Conservation (phyloP, 2,113 vertebrate species). For the Equus przewalskii region DNA sequence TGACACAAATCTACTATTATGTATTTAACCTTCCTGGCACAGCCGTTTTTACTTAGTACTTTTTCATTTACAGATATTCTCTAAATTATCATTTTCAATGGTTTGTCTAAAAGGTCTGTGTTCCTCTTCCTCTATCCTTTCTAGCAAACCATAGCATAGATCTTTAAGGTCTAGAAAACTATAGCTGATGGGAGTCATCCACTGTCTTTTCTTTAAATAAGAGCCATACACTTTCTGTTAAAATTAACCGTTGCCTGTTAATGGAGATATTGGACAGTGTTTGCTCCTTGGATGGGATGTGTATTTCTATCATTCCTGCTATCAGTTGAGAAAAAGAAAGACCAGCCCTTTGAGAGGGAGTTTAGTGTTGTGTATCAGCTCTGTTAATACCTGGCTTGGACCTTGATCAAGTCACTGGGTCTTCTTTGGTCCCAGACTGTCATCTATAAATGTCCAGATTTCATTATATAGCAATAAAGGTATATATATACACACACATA, state of each 20-base stretch:
- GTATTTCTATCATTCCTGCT: neutral
- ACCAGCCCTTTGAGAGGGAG: neutral
- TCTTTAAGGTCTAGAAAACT: neutral
- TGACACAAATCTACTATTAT: neutral
- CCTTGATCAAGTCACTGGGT: neutral
- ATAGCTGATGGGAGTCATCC: neutral
- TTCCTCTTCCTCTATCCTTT: neutral
- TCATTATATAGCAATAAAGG: constrained; percentile 4
- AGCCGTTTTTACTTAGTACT: neutral
- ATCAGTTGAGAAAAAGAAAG: neutral
- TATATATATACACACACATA: neutral
- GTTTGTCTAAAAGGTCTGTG: neutral
- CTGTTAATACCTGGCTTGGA: neutral
- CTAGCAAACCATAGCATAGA: neutral
- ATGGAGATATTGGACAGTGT: neutral
- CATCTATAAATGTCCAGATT: neutral
- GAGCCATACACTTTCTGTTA: neutral
- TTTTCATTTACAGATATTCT: neutral
- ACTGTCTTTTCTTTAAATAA: neutral
- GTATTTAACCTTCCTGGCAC: neutral
- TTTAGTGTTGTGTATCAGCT: neutral
- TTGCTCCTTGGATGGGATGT: neutral
- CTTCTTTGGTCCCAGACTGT: neutral
- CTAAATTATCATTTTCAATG: neutral
- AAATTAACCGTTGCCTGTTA: neutral